Evolutionary conservation across 2,888 invertebrate genomes (phyloP), one percentile per base, ranked within the genome.

Genomic region (Argyra leucocephala): DNA sequence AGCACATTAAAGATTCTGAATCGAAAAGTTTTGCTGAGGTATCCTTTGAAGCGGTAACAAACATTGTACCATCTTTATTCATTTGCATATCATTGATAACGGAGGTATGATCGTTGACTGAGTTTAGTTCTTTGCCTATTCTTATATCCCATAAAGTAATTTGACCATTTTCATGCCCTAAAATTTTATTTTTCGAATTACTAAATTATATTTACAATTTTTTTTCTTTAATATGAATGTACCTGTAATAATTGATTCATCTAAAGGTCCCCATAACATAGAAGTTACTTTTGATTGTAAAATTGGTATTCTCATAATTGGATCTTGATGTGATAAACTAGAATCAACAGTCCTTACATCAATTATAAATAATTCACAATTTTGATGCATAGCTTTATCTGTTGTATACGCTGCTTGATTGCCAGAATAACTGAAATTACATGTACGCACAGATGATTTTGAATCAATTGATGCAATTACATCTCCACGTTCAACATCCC

Each of bases 31-130:
- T 96, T 0, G 99, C 93, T 0, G 97, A 94, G 73, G 91, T 88
- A 80, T 99, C 99, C 76, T 95, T 96, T 0, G 96, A 96, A 2
- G 98, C 96, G 0, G 99, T 95, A 48, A 99, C 91, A 75, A 99
- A 91, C 93, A 96, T 94, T 15, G 93, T 92, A 23, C 90, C 88
- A 75, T 98, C 95, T 71, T 90, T 90, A 65, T 91, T 93, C 76
- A 92, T 84, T 80, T 99, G 99, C 88, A 99, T 92, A 77, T 99
- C 99, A 76, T 94, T 96, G 72, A 99, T 95, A 72, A 89, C 86
- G 67, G 85, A 87, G 7, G 86, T 86, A 77, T 98, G 97, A 72
- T 93, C 94, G 70, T 87, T 87, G 12, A 89, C 85, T 3, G 88
- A 86, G 70, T 87, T 86, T 31, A 91, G 76, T 79, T 90, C 88